Evolutionary conservation across 2,797 vertebrate species (phyloP).

Genomic region (Gouania willdenowi): DNA sequence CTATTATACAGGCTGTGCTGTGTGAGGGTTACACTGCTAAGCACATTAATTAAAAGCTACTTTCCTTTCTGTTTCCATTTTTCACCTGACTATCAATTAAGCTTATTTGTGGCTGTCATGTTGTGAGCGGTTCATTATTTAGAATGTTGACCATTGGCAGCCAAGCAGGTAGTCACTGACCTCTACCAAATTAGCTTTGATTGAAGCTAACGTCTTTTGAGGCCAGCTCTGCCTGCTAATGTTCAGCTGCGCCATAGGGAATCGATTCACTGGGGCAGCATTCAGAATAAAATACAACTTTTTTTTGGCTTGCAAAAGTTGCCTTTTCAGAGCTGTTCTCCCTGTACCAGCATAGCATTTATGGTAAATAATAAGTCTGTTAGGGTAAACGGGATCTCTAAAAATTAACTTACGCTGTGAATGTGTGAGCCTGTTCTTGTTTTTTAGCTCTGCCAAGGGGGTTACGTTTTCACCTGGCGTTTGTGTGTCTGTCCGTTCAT

Average conservation of each 20-base stretch:
- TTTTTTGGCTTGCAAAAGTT: too few relatives aligned
- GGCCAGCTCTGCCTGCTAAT: constrained; percentile 15
- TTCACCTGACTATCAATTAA: constrained; percentile 58
- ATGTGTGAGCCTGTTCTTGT: too few relatives aligned
- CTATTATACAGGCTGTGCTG: constrained; percentile 15
- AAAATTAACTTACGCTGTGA: too few relatives aligned
- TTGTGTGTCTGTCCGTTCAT: too few relatives aligned
- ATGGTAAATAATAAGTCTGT: too few relatives aligned
- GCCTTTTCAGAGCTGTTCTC: too few relatives aligned
- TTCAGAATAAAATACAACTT: constrained; percentile 11
- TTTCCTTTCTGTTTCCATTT: constrained; percentile 46
- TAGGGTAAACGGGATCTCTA: too few relatives aligned
- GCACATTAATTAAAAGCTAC: constrained; percentile 49
- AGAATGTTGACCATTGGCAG: constrained; percentile 46
- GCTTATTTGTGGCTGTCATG: constrained; percentile 58
- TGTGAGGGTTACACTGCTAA: constrained; percentile 10
- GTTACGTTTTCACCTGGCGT: too few relatives aligned
- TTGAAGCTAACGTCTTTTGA: constrained; percentile 41
- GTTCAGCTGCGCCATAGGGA: constrained; percentile 16
- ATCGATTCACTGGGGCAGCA: constrained; percentile 16
- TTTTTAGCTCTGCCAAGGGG: too few relatives aligned
- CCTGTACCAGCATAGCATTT: too few relatives aligned
- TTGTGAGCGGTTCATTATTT: constrained; percentile 58
- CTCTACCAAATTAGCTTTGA: constrained; percentile 53
- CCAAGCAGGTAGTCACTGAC: constrained; percentile 50